Base-by-base conservation (phyloP, 1,140 invertebrate species). In the Magallana gigas region DNA sequence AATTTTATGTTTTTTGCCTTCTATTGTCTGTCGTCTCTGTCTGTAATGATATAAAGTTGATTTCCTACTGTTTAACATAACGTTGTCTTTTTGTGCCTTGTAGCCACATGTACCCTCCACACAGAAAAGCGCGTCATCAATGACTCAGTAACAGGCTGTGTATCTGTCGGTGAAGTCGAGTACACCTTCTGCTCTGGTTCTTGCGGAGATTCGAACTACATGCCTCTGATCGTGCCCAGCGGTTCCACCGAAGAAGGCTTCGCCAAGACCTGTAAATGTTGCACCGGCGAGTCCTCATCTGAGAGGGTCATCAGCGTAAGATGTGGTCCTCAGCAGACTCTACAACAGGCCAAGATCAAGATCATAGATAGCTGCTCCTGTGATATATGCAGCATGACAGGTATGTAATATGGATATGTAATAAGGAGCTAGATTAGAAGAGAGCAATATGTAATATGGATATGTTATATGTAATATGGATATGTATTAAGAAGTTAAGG, bases 231-330 rank as follows among this genome's bases (percentile, higher is more conserved):
- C 12, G 68, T 76, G 11, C 68, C 68, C 12, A 76, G 9, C 8
- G 68, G 68, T 12, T 76, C 68, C 9, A 76, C 68, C 9, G 68
- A 76, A 76, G 68, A 76, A 8, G 23, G 68, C 68, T 76, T 76
- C 68, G 8, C 18, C 23, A 76, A 76, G 68, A 76, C 23, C 68
- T 76, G 68, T 36, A 76, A 76, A 76, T 76, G 68, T 9, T 76
- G 68, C 36, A 76, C 68, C 4, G 68, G 68, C 23, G 68, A 76
- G 36, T 76, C 68, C 8, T 18, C 68, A 8, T 18, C 18, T 5
- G 68, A 76, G 12, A 76, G 29, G 14, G 23, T 76, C 4, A 76
- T 76, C 23, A 76, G 8, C 36, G 68, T 76, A 12, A 76, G 68
- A 3, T 76, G 68, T 29, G 68, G 68, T 23, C 68, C 68, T 76